Conservation (phyloP, 1,140 invertebrate genomes). For the Coenobita brevimanus region DNA sequence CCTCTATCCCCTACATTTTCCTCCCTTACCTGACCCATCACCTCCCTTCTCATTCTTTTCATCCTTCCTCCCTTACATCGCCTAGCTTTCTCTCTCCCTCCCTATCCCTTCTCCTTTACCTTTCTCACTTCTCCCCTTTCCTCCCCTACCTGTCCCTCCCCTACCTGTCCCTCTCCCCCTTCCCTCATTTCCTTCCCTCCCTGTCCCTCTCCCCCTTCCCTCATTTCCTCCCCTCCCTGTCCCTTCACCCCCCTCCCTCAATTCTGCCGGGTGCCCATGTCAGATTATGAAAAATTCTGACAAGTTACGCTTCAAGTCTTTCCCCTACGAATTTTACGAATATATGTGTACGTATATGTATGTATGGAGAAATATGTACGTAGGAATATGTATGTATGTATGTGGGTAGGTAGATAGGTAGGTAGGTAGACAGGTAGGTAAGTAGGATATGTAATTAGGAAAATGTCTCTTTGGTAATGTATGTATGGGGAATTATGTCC, state of each 20-base stretch:
- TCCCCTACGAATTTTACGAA: no score
- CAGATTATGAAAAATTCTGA: no score
- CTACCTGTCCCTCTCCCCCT: constrained; percentile 3
- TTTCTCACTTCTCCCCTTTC: background rate
- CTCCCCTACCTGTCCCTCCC: background rate
- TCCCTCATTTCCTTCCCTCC: constrained; percentile 54
- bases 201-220: constrained; percentile 15
- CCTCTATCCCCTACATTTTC: background rate
- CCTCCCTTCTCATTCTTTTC: background rate
- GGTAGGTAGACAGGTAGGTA: no score
- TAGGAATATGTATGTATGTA: no score
- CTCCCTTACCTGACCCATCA: background rate
- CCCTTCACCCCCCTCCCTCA: background rate
- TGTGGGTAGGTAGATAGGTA: no score
- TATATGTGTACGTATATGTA: no score
- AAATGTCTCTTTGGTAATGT: no score
- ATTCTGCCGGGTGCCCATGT: no score
- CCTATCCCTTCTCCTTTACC: background rate
- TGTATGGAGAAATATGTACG: no score
- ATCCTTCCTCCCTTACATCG: constrained; percentile 22
- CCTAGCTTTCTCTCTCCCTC: constrained; percentile 25
- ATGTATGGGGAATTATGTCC: no score
- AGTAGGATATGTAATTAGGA: no score
- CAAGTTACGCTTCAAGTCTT: no score
- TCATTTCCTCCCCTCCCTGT: background rate